phyloP scores from a whole-genome alignment of 1,140 invertebrate species.

The Belonocnema kinseyi region DNA sequence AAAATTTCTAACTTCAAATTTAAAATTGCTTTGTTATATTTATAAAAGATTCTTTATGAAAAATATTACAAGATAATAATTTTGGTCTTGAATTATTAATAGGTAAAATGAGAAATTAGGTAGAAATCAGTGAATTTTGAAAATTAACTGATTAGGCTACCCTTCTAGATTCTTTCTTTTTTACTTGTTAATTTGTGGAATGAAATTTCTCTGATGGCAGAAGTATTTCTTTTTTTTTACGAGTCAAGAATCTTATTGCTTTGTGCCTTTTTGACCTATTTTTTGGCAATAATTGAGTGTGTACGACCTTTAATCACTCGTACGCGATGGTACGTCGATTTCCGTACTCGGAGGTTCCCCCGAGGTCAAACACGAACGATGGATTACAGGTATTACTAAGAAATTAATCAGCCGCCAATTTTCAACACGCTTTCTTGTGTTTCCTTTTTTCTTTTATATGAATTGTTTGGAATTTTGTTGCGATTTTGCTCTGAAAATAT shows the following conservation, averaged over 20 bases:
- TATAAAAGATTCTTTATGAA: too few species aligned
- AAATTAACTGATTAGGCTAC: too few species aligned
- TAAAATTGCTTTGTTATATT: too few species aligned
- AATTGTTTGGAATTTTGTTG: not conserved
- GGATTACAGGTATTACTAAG: not conserved
- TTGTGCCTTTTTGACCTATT: not conserved
- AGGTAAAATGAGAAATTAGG: too few species aligned
- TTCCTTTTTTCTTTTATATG: not conserved
- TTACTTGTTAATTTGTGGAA: not conserved
- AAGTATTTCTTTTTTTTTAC: not conserved
- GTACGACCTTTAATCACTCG: conserved; percentile 11
- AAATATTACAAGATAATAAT: too few species aligned
- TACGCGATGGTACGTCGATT: conserved; percentile 10
- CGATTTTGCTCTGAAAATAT: too few species aligned
- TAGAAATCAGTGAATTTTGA: too few species aligned
- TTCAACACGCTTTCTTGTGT: not conserved
- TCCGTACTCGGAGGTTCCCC: not conserved
- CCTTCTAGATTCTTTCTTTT: not conserved
- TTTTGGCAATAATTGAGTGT: conserved; percentile 3
- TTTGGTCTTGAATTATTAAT: too few species aligned
- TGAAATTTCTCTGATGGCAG: not conserved
- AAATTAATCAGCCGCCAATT: conserved; percentile 4
- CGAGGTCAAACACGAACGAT: not conserved
- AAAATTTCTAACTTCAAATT: too few species aligned
- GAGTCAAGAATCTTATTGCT: not conserved